phyloP scores from a whole-genome alignment of 2,888 invertebrate genomes.

The Dynastes tityus region DNA sequence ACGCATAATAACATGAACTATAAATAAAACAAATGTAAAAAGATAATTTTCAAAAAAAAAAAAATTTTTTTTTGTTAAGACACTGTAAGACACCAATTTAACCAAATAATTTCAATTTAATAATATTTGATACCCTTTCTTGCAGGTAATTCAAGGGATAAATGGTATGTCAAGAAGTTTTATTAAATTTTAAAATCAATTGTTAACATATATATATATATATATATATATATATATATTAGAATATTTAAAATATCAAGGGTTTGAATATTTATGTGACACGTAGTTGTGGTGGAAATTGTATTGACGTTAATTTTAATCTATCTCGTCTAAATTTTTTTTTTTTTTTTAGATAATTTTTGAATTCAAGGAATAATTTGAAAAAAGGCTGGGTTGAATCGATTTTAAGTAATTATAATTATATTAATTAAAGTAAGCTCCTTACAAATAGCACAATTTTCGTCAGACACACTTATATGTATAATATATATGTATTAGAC shows the following conservation, averaged over 20 bases:
- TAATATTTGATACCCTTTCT: constrained; percentile 25
- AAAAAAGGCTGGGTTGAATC: too few relatives aligned
- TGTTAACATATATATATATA: not conserved
- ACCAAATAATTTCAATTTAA: not conserved
- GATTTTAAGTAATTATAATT: constrained; percentile 19
- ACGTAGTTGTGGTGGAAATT: not conserved
- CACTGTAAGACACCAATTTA: not conserved
- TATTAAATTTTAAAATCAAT: constrained; percentile 17
- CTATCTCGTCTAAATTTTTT: not conserved
- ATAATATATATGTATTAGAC: constrained; percentile 38
- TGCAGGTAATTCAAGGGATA: constrained; percentile 29
- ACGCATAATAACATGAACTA: too few relatives aligned
- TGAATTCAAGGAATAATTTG: not conserved
- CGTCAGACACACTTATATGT: constrained; percentile 32
- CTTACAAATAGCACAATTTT: constrained; percentile 30
- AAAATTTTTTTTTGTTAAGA: too few relatives aligned
- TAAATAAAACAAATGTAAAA: too few relatives aligned
- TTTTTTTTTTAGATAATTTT: not conserved
- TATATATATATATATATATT: not conserved
- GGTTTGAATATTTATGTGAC: constrained; percentile 29
- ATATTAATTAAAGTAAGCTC: constrained; percentile 4
- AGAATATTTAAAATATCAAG: constrained; percentile 10
- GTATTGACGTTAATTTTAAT: not conserved
- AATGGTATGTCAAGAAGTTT: constrained; percentile 22
- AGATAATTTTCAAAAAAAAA: too few relatives aligned